These are phyloP conservation scores for Saccopteryx bilineata DNA, from an alignment of 2,113 vertebrate species.

Conservation along the genomic window DNA sequence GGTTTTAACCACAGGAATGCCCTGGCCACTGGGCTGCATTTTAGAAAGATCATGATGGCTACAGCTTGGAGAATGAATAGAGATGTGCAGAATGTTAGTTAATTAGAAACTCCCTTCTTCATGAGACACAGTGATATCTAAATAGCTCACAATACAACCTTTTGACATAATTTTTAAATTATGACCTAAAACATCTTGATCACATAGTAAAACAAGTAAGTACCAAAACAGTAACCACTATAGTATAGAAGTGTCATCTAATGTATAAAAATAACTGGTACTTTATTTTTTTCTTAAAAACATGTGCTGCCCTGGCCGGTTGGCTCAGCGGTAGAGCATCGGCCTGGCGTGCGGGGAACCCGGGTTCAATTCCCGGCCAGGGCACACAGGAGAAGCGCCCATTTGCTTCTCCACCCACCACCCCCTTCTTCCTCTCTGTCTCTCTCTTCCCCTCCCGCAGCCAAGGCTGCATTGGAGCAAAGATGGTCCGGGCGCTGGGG, in stretches of 20 bases:
- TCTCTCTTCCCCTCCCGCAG: too few relatives aligned
- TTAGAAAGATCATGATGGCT: background rate
- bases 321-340: too few relatives aligned
- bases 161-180: background rate
- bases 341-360: too few relatives aligned
- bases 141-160: background rate
- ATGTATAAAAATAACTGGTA: background rate
- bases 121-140: background rate
- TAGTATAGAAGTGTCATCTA: background rate
- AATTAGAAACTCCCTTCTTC: background rate
- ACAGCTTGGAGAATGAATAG: too few relatives aligned
- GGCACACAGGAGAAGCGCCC: too few relatives aligned
- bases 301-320: too few relatives aligned
- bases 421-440: too few relatives aligned
- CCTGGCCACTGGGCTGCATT: background rate
- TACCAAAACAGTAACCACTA: background rate
- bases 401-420: too few relatives aligned
- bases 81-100: background rate
- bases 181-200: background rate
- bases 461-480: too few relatives aligned
- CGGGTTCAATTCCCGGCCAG: too few relatives aligned
- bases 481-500: too few relatives aligned
- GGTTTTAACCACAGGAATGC: background rate
- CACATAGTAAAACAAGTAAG: background rate
- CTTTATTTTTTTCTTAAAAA: background rate